phyloP scores from a whole-genome alignment of 2,888 invertebrate species.

The Thalpophila matura region DNA sequence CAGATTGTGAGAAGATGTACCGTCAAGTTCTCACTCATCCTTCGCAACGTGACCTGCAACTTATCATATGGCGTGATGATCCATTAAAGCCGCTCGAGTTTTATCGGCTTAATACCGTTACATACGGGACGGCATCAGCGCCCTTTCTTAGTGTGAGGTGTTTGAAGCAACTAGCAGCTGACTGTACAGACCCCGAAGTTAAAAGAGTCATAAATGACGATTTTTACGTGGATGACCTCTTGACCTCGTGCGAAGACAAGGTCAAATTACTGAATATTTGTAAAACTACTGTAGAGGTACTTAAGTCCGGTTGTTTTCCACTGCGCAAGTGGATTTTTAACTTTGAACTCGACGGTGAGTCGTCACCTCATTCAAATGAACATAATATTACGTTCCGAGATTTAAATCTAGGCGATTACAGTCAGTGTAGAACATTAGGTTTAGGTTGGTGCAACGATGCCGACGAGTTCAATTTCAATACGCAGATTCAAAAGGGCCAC shows the following conservation, averaged over 20 bases:
- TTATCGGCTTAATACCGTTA: too few species aligned
- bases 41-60: too few species aligned
- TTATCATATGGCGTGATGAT: too few species aligned
- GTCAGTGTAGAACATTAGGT: not conserved
- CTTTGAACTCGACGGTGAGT: too few species aligned
- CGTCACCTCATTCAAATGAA: too few species aligned
- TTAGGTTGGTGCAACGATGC: not conserved
- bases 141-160: not conserved
- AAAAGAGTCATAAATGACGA: too few species aligned
- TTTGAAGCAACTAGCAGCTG: not conserved
- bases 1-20: too few species aligned
- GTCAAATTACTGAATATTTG: not conserved
- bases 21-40: too few species aligned
- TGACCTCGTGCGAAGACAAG: too few species aligned
- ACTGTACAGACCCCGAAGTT: too few species aligned
- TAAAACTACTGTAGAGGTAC: not conserved
- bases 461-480: not conserved
- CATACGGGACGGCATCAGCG: conserved; percentile 11
- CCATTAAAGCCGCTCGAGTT: too few species aligned
- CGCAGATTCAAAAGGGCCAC: not conserved
- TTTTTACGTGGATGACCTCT: too few species aligned
- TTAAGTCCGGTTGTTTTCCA: not conserved
- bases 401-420: not conserved
- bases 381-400: not conserved
- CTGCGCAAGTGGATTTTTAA: not conserved